These are phyloP conservation scores for Rynchops niger DNA, from an alignment of 2,113 vertebrate genomes.

Conservation along the genomic window DNA sequence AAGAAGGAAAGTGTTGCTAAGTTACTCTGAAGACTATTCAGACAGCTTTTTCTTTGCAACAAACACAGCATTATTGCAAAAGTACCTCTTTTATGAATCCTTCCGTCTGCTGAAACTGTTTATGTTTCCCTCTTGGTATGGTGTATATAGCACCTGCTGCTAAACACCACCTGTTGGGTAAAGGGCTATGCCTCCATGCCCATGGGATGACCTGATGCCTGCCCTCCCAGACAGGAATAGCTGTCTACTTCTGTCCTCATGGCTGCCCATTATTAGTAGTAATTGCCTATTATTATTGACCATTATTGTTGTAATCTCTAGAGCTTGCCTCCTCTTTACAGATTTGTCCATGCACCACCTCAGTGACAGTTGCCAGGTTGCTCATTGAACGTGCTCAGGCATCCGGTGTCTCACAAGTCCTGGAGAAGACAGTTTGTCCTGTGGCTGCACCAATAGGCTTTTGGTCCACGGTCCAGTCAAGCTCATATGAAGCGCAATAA, in stretches of 20 bases:
- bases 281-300: background rate
- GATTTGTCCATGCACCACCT: fast-evolving
- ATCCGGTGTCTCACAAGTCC: background rate
- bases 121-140: background rate
- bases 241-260: background rate
- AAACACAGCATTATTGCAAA: background rate
- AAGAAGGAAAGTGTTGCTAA: background rate
- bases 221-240: background rate
- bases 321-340: background rate
- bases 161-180: background rate
- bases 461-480: background rate
- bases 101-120: background rate
- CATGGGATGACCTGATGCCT: background rate
- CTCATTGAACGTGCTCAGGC: background rate
- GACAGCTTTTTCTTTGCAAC: background rate
- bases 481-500: background rate
- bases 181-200: background rate
- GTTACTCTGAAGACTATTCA: background rate
- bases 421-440: background rate
- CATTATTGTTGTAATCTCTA: background rate
- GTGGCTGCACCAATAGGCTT: background rate
- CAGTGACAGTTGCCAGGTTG: background rate
- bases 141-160: fast-evolving
- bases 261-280: background rate
- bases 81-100: background rate